A percentile compares a stretch with the other conserved stretches of the same genome.
Evolutionary conservation across 2,113 vertebrate species (phyloP).

Genomic region (Tauraco erythrolophus): DNA sequence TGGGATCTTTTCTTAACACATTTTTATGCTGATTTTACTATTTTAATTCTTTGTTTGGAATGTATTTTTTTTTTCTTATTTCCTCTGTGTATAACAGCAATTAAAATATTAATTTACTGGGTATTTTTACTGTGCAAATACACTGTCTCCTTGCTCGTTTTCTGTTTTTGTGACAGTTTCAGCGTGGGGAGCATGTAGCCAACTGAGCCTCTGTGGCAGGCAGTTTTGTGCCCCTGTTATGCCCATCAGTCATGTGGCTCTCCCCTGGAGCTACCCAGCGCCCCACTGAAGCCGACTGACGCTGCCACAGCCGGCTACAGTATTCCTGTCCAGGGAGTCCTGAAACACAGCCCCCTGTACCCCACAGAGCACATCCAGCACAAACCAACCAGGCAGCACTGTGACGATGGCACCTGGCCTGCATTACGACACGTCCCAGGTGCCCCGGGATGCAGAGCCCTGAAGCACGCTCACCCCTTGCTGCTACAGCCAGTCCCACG

Average conservation of each 20-base stretch:
- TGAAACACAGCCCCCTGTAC: background rate
- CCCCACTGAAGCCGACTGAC: background rate
- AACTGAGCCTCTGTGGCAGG: background rate
- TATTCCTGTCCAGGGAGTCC: background rate
- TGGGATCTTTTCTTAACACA: conserved; percentile 46
- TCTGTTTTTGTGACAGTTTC: background rate
- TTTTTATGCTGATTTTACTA: conserved; percentile 55
- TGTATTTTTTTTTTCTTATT: conserved; percentile 50
- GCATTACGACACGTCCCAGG: rapidly evolving
- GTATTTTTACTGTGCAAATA: background rate
- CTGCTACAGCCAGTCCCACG: background rate
- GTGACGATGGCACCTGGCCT: rapidly evolving
- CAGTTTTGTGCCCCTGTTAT: background rate
- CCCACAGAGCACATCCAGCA: background rate
- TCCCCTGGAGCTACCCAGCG: background rate
- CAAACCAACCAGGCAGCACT: background rate
- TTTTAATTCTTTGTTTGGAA: conserved; percentile 53
- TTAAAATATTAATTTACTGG: conserved; percentile 60
- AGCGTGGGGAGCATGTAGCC: rapidly evolving
- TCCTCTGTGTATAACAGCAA: conserved; percentile 59
- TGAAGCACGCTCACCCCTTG: background rate
- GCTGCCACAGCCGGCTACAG: background rate
- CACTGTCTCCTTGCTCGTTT: background rate
- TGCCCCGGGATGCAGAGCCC: background rate
- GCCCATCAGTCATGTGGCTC: background rate